Percentiles rank a stretch among this genome's conserved stretches.
These are phyloP conservation scores for Ariopsis seemanni DNA, from an alignment of 2,113 vertebrate genomes.

Conservation along the genomic window DNA sequence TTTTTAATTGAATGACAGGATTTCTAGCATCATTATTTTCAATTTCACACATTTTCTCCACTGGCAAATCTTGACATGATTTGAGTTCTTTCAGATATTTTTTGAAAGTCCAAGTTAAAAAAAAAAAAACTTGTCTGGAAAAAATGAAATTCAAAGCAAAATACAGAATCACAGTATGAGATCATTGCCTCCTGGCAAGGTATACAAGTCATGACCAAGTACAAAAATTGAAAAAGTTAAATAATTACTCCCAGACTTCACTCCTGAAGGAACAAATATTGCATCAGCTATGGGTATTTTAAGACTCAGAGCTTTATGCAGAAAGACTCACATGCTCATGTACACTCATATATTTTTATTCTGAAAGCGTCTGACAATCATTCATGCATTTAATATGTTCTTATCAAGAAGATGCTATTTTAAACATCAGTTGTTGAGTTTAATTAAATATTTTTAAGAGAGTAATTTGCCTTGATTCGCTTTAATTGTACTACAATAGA, in stretches of 20 bases:
- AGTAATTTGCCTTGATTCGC: not conserved
- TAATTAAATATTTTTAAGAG: constrained; percentile 3
- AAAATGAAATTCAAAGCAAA: not conserved
- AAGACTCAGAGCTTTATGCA: not conserved
- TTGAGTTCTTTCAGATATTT: not conserved
- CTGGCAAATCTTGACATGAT: not conserved
- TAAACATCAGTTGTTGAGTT: not conserved
- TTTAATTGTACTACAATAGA: not conserved
- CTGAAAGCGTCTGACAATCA: not conserved
- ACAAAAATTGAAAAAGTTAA: constrained; percentile 2
- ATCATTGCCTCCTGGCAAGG: not conserved
- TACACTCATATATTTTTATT: not conserved
- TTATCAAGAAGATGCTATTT: not conserved
- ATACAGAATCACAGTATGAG: not conserved
- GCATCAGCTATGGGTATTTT: not conserved
- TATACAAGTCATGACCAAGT: not conserved
- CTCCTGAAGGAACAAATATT: not conserved
- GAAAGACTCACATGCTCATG: not conserved
- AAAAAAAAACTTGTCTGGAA: not conserved
- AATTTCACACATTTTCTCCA: not conserved
- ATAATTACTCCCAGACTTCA: not conserved
- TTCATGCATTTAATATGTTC: not conserved
- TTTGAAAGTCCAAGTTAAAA: not conserved
- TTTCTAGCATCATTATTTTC: too few relatives aligned
- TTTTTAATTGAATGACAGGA: too few relatives aligned